Conservation (phyloP, 2,888 invertebrate species). For the Linyphia triangularis region DNA sequence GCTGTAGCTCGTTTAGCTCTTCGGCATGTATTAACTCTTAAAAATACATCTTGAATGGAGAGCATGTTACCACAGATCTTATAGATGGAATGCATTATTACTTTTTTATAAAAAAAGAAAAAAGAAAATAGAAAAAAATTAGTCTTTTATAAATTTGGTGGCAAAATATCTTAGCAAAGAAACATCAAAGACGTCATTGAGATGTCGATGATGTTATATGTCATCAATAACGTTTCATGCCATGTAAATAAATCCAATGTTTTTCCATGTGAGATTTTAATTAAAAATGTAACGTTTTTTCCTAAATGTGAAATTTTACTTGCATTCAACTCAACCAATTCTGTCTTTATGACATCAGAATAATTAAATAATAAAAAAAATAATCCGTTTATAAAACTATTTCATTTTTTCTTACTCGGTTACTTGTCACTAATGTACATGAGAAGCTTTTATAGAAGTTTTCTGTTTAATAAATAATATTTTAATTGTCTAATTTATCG, state of each 20-base stretch:
- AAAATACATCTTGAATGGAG: no score
- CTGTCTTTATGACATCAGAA: not conserved
- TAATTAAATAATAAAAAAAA: not conserved
- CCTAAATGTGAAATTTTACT: not conserved
- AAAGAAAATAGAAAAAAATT: not conserved
- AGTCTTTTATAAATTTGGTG: conserved; percentile 18
- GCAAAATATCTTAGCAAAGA: conserved; percentile 38
- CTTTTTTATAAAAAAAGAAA: conserved; percentile 14
- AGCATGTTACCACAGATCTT: no score
- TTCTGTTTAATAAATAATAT: no score
- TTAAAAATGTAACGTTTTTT: not conserved
- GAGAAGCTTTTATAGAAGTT: no score
- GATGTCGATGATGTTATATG: not conserved
- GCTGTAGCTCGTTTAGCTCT: no score
- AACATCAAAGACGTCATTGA: conserved; percentile 3
- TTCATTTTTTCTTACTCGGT: not conserved
- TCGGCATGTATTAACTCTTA: no score
- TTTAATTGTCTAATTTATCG: no score
- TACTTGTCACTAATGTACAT: no score
- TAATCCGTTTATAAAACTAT: not conserved
- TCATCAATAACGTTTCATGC: not conserved
- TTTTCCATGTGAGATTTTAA: not conserved
- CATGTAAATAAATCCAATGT: not conserved
- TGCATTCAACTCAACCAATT: not conserved
- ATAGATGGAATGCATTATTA: no score